Evolutionary conservation across 2,797 vertebrate species (phyloP).

Genomic region (Hozukius guyotensis): DNA sequence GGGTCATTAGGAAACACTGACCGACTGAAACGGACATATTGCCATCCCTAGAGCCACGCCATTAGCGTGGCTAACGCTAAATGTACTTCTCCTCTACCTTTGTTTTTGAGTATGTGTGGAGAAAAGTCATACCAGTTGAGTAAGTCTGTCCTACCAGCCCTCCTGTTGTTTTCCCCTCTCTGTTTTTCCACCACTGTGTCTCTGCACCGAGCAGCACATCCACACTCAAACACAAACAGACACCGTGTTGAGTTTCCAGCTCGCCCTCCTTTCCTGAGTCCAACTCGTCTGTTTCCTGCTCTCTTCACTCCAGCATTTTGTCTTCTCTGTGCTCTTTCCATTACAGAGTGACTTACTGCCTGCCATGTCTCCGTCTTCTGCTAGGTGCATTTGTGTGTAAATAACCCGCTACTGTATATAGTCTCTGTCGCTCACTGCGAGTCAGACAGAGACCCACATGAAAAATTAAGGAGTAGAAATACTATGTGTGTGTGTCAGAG

Average conservation of each 20-base stretch:
- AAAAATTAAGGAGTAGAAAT: constrained; percentile 42
- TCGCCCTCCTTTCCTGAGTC: constrained; percentile 63
- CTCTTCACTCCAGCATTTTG: constrained; percentile 47
- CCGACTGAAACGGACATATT: neutral
- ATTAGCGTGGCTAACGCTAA: neutral
- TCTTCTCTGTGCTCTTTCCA: constrained; percentile 54
- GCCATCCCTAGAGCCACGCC: neutral
- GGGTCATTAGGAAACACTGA: neutral
- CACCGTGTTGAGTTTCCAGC: constrained; percentile 48
- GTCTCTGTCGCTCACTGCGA: constrained; percentile 36
- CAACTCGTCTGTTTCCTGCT: constrained; percentile 67
- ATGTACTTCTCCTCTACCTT: neutral
- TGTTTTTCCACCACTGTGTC: constrained; percentile 35
- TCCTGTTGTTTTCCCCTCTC: constrained; percentile 41
- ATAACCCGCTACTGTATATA: constrained; percentile 41
- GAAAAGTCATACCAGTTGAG: constrained; percentile 10
- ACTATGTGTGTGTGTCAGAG: neutral
- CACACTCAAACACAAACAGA: constrained; percentile 36
- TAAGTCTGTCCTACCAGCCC: constrained; percentile 16
- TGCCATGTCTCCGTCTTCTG: constrained; percentile 43
- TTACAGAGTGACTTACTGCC: constrained; percentile 28
- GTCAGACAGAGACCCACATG: constrained; percentile 45
- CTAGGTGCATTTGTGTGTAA: constrained; percentile 45
- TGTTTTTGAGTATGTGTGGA: neutral
- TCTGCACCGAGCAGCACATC: constrained; percentile 33